phyloP scores from a whole-genome alignment of 2,113 vertebrate species.

The Cyprinodon variegatus region DNA sequence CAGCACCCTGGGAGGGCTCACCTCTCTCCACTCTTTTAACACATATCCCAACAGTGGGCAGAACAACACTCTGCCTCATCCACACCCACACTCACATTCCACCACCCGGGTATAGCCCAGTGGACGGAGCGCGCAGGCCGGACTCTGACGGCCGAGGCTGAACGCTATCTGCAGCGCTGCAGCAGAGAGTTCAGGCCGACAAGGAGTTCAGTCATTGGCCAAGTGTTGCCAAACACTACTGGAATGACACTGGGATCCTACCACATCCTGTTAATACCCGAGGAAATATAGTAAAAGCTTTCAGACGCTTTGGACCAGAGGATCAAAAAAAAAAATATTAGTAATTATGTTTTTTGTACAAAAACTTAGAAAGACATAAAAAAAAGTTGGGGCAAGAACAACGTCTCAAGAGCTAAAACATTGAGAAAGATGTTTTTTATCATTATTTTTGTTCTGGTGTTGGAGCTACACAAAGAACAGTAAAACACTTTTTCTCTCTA shows the following conservation, averaged over 20 bases:
- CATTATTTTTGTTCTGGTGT: constrained; percentile 69
- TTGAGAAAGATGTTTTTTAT: constrained; percentile 66
- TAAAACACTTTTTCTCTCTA: constrained; percentile 65
- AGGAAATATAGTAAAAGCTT: constrained; percentile 57
- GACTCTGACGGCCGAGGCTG: constrained; percentile 53
- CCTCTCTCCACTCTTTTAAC: constrained; percentile 95
- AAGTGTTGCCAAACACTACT: constrained; percentile 48
- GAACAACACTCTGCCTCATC: constrained; percentile 96
- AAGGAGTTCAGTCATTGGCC: constrained; percentile 47
- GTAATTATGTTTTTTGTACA: constrained; percentile 63
- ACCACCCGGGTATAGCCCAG: constrained; percentile 99
- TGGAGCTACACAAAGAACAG: constrained; percentile 66
- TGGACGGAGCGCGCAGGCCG: constrained; percentile 29
- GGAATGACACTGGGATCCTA: constrained; percentile 53
- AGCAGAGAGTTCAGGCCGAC: constrained; percentile 47
- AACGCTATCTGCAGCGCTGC: constrained; percentile 31
- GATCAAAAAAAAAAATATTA: constrained; percentile 9
- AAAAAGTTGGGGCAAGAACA: constrained; percentile 54
- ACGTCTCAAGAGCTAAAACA: constrained; percentile 54
- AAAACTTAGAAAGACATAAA: constrained; percentile 54
- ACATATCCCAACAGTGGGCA: constrained; percentile 96
- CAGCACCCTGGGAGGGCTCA: constrained; percentile 95
- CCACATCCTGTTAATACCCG: constrained; percentile 59
- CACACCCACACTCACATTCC: constrained; percentile 97
- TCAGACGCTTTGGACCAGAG: constrained; percentile 48